Conservation (phyloP, 2,797 vertebrate genomes). For the Bradypodion ventrale region DNA sequence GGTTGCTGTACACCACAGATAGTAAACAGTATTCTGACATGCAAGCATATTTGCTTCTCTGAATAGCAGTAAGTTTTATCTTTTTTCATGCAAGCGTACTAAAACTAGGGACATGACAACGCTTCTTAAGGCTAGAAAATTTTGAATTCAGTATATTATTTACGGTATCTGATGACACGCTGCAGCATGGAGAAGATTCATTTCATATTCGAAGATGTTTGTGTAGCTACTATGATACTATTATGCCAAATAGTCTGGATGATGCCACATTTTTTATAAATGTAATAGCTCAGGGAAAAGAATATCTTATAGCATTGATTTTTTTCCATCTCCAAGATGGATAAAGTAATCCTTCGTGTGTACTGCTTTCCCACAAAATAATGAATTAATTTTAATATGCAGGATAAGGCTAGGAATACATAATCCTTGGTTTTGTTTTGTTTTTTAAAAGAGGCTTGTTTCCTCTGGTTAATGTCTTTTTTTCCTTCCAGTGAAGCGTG, state of each 20-base stretch:
- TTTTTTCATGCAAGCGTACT: neutral
- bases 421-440: neutral
- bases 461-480: constrained; percentile 9
- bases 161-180: neutral
- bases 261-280: neutral
- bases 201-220: fast-evolving
- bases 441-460: neutral
- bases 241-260: fast-evolving
- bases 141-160: neutral
- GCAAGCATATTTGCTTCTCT: neutral
- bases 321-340: neutral
- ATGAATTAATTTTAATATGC: neutral
- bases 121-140: neutral
- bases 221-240: fast-evolving
- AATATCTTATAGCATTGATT: neutral
- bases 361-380: neutral
- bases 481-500: constrained; percentile 88
- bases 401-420: neutral
- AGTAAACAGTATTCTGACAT: neutral
- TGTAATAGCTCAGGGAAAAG: neutral
- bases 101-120: neutral
- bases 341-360: neutral
- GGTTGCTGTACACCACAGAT: neutral
- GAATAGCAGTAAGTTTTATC: neutral
- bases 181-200: neutral